Base-by-base conservation (phyloP, 2,797 vertebrate genomes). In the Danio choprae region DNA sequence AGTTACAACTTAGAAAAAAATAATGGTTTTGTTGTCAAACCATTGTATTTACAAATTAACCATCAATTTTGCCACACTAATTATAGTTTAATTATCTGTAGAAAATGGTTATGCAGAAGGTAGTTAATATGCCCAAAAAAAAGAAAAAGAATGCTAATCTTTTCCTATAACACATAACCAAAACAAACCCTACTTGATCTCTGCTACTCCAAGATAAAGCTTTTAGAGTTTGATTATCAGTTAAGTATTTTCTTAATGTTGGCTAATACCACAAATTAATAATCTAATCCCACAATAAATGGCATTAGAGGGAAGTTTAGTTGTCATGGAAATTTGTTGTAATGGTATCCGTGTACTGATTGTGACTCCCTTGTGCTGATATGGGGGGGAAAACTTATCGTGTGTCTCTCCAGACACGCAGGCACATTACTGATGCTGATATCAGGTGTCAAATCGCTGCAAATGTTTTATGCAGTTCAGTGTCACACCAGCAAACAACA, bases 401-500 rank as follows among this genome's bases (percentile, higher is more conserved):
- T 73, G 75, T 77, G 46, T 78, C 63, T 79, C 59, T 77, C 36
- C 29, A 83, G 72, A 73, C 67, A 79, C 62, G 70, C 70, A 58
- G 72, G 58, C n/a, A 67, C 48, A 51, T 71, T 77, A 77, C 84
- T 69, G 53, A 40, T 67, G 65, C 65, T 48, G 11, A 51, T 84
- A 81, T 85, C 78, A 2, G 69, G 65, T 87, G 88, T 88, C 92
- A 91, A 90, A 92, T 93, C 89, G 16, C 68, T 70, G 73, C 82
- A 68, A 29, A 62, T 83, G 84, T 80, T 76, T 75, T 68, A 82
- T 84, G 59, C 75, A 78, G 51, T 69, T 48, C 88, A 73, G 78
- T 88, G 89, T 87, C 85, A 80, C 86, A 89, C 87, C 1, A 87
- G 84, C 83, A 74, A 89, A 88, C 87, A 89, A 92, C 92, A 92